Percentiles rank a stretch among this genome's conserved stretches.
Evolutionary conservation across 1,140 invertebrate genomes (phyloP).

Genomic region (Pachypeltis micranthus): DNA sequence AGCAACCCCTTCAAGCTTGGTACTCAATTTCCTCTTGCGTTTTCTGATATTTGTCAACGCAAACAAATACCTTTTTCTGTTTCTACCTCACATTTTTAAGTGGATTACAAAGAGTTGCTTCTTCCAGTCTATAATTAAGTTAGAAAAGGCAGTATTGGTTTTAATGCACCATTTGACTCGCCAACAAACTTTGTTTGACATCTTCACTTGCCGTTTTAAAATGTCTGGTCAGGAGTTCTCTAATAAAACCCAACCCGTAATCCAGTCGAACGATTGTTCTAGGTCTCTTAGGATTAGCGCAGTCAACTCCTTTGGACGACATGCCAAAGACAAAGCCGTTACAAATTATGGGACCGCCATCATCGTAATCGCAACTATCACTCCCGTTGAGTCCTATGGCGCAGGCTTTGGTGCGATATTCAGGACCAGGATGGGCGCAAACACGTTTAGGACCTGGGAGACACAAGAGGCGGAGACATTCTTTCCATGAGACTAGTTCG

Average conservation of each 20-base stretch:
- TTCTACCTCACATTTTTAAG: too few species aligned
- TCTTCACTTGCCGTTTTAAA: too few species aligned
- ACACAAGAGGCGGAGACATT: not conserved
- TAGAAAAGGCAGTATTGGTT: too few species aligned
- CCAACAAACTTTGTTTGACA: too few species aligned
- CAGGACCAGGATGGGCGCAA: not conserved
- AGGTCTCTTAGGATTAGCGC: not conserved
- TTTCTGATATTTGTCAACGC: too few species aligned
- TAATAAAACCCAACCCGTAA: not conserved
- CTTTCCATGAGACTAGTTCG: not conserved
- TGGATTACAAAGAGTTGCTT: too few species aligned
- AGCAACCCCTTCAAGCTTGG: too few species aligned
- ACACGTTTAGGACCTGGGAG: not conserved
- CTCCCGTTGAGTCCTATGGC: not conserved
- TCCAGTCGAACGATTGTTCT: not conserved
- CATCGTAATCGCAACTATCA: not conserved
- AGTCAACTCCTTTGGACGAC: not conserved
- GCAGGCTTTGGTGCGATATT: not conserved
- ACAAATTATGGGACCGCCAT: not conserved
- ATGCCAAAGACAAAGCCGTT: not conserved
- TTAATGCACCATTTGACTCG: too few species aligned
- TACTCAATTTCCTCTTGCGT: too few species aligned
- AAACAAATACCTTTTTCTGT: too few species aligned
- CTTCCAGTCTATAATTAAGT: too few species aligned
- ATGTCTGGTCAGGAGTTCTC: not conserved